Conservation (phyloP, 1,140 invertebrate genomes). For the Sitophilus oryzae region DNA sequence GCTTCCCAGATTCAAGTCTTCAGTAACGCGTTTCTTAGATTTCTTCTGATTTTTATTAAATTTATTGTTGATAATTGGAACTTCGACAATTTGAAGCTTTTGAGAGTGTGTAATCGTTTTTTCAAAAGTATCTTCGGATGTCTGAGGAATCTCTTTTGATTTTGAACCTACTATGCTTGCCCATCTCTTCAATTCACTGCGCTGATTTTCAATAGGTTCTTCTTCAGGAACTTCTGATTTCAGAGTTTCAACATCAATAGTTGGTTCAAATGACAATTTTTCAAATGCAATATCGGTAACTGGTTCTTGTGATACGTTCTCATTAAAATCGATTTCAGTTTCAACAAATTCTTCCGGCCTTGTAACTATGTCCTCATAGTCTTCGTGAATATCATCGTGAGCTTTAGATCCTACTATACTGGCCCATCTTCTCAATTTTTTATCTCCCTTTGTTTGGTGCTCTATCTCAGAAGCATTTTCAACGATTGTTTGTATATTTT, state of each 20-base stretch:
- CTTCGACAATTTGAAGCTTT: constrained; percentile 11
- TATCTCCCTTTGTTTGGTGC: background rate
- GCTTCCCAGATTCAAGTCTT: background rate
- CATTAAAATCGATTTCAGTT: background rate
- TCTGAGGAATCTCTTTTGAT: background rate
- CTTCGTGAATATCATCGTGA: background rate
- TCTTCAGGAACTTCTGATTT: background rate
- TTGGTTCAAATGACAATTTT: too few species aligned
- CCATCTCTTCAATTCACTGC: background rate
- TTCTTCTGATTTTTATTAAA: constrained; percentile 6
- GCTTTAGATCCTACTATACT: constrained; percentile 14
- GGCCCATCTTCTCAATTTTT: constrained; percentile 17
- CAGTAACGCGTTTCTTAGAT: background rate
- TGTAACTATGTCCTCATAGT: background rate
- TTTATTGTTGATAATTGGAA: constrained; percentile 9
- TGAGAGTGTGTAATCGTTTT: background rate
- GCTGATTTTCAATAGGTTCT: background rate
- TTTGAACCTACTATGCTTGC: constrained; percentile 3
- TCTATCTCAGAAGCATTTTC: background rate
- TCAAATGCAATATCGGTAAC: background rate
- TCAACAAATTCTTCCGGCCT: background rate
- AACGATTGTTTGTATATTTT: background rate
- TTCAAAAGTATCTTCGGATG: background rate
- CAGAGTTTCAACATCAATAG: background rate
- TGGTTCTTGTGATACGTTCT: background rate